A percentile compares a stretch with the other conserved stretches of the same genome.
Evolutionary conservation across 2,797 vertebrate species (phyloP).

Genomic region (Pygocentrus nattereri): DNA sequence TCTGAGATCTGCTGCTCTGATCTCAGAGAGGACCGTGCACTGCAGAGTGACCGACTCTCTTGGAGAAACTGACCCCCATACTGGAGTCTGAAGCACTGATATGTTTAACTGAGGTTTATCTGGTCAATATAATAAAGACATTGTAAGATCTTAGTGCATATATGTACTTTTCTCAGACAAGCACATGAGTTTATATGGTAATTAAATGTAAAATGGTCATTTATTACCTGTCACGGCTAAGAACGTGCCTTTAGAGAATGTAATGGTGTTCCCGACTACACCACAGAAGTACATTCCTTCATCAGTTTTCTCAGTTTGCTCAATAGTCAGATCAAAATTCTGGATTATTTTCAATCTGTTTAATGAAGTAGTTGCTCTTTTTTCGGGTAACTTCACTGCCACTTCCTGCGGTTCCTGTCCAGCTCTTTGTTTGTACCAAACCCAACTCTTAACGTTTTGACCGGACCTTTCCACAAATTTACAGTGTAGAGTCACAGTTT

Average conservation of each 20-base stretch:
- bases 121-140: neutral
- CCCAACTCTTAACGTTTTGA: no score
- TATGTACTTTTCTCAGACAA: no score
- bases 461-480: neutral
- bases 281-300: constrained; percentile 10
- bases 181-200: no score
- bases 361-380: neutral
- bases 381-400: neutral
- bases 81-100: constrained; percentile 22
- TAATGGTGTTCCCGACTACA: neutral
- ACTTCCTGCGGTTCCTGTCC: neutral
- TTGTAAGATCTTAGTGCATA: neutral
- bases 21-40: constrained; percentile 46
- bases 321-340: neutral
- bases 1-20: constrained; percentile 32
- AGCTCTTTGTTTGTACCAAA: constrained; percentile 11
- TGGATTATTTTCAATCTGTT: neutral
- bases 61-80: neutral
- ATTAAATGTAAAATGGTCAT: no score
- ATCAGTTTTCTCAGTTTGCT: neutral
- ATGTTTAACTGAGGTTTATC: neutral
- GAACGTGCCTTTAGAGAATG: neutral
- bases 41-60: constrained; percentile 38
- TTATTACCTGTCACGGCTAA: neutral
- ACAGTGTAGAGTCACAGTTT: neutral